Base-by-base conservation (phyloP, 1,140 invertebrate species). In the Cephus cinctus region DNA sequence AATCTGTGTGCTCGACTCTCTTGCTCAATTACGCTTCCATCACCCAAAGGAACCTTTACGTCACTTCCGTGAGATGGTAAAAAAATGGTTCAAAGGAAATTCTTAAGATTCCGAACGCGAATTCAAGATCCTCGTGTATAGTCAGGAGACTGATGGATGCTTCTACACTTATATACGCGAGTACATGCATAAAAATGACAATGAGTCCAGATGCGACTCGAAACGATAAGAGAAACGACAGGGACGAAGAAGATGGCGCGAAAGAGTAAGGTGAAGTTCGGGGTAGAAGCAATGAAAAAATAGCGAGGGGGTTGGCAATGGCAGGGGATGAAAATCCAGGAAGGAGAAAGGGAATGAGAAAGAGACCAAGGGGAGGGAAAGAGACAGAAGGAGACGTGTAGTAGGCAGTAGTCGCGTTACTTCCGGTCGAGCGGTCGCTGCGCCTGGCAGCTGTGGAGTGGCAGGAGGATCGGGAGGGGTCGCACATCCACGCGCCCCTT, bases 361-460 rank as follows among this genome's bases (percentile, higher is more conserved):
- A 18, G 15, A 20, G 34, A 14, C 14, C 19, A 12, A 12, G 27
- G 27, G 27, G 27, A 11, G 27, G 27, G 27, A 2, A 2, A 12
- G 27, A 36, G 34, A 12, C 14, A 12, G 34, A 36, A 36, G 21
- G 56, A 57, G 55, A 60, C 47, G 57, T 63, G 65, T 65, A 64
- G 66, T 72, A 75, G 71, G 70, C 73, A 75, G 71, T 74, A 76
- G 73, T 76, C 72, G 70, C 53, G 68, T 76, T 76, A 75, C 71
- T 76, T 76, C 71, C 72, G 72, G 69, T 59, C 68, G 73, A 73
- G 70, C 58, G 68, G 52, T 67, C 59, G 63, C 71, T 74, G 73
- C 65, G 73, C 72, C 67, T 76, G 73, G 73, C 73, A 76, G 73
- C 73, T 76, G 73, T 55, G 66, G 65, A 69, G 67, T 5, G 8